These are phyloP conservation scores for Hyperoplus lanceolatus DNA, from an alignment of 2,797 vertebrate species.

Conservation along the genomic window DNA sequence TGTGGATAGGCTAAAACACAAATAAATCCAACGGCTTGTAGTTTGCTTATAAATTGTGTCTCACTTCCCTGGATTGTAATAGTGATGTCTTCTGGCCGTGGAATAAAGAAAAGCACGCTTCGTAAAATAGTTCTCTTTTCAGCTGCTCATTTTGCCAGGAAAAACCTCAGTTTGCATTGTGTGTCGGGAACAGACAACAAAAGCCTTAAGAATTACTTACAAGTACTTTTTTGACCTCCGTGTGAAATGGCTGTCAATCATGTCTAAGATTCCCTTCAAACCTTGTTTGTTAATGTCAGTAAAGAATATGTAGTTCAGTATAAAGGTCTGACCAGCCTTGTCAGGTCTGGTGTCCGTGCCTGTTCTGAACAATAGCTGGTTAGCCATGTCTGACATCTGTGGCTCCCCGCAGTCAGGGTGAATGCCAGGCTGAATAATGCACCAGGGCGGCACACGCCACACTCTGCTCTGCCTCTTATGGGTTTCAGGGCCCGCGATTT, in stretches of 20 bases:
- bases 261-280: conserved; percentile 7
- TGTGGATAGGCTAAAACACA: conserved; percentile 59
- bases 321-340: conserved; percentile 55
- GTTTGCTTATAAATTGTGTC: conserved; percentile 59
- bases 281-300: conserved; percentile 34
- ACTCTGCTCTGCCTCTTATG: conserved; percentile 79
- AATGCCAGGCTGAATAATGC: conserved; percentile 74
- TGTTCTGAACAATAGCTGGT: conserved; percentile 70
- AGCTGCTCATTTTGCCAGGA: conserved; percentile 6
- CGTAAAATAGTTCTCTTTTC: neutral
- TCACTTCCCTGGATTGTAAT: conserved; percentile 45
- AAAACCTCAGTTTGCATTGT: neutral
- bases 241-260: conserved; percentile 27
- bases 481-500: conserved; percentile 40
- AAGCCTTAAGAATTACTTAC: conserved; percentile 9
- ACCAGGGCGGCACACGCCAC: conserved; percentile 57
- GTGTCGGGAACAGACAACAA: conserved; percentile 3
- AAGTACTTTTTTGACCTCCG: conserved; percentile 17
- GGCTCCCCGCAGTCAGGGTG: conserved; percentile 71
- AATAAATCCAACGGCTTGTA: conserved; percentile 71
- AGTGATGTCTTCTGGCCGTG: conserved; percentile 3
- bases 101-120: conserved; percentile 2
- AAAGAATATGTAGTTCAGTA: conserved; percentile 58
- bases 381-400: conserved; percentile 74
- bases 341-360: conserved; percentile 70